These are phyloP conservation scores for Onychomys leucogaster DNA, from an alignment of 2,797 vertebrate genomes.

Conservation along the genomic window DNA sequence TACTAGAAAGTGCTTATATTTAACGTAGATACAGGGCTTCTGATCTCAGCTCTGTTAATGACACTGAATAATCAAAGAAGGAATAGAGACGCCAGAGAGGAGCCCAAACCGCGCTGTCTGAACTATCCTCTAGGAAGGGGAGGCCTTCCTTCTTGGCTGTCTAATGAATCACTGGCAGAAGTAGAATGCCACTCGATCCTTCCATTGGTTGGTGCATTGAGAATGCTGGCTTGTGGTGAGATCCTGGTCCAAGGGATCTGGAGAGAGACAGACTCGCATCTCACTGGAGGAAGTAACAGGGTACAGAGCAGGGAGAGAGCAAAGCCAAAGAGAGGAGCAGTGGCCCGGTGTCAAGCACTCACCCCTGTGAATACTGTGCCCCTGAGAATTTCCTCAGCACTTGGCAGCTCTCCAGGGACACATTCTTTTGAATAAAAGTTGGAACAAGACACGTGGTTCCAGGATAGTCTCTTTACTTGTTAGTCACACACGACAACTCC, in stretches of 20 bases:
- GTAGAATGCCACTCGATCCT: neutral
- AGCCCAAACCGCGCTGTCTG: neutral
- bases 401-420: neutral
- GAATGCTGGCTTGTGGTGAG: neutral
- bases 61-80: constrained; percentile 35
- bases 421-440: neutral
- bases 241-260: neutral
- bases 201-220: neutral
- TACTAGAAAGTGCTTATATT: constrained; percentile 54
- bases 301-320: neutral
- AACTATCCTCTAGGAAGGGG: neutral
- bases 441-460: neutral
- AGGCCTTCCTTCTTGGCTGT: neutral
- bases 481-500: neutral
- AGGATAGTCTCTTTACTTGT: neutral
- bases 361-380: neutral
- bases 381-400: neutral
- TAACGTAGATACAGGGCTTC: constrained; percentile 2
- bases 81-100: neutral
- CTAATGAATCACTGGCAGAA: neutral
- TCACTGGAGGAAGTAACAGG: neutral
- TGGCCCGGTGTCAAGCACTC: neutral
- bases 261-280: neutral
- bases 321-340: neutral
- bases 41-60: neutral